These are phyloP conservation scores for Huso huso DNA, from an alignment of 2,797 vertebrate genomes.

Conservation along the genomic window DNA sequence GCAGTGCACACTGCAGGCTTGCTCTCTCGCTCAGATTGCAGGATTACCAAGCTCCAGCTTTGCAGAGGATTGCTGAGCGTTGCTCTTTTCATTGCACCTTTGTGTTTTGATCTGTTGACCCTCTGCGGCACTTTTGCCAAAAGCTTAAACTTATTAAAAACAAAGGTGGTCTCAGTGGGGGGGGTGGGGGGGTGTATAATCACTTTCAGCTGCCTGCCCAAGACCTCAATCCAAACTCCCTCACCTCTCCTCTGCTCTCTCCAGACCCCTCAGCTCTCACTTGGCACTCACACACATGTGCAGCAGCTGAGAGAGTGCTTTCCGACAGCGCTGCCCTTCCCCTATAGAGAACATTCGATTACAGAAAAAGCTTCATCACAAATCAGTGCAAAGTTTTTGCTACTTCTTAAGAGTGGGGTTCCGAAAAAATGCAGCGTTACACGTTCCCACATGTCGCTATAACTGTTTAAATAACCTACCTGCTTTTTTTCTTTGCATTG, in stretches of 20 bases:
- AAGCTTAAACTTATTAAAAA: slow-evolving; percentile 8
- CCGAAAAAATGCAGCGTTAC: too few relatives aligned
- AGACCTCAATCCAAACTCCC: slow-evolving; percentile 31
- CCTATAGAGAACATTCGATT: too few relatives aligned
- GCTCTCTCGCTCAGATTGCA: slow-evolving; percentile 1
- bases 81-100: slow-evolving; percentile 1
- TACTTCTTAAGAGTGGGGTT: too few relatives aligned
- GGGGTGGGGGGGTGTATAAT: slow-evolving; percentile 30
- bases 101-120: slow-evolving; percentile 10
- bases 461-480: too few relatives aligned
- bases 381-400: too few relatives aligned
- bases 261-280: slow-evolving; percentile 15
- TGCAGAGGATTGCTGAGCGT: slow-evolving; percentile 21
- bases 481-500: too few relatives aligned
- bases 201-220: slow-evolving; percentile 44
- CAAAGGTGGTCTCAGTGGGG: slow-evolving; percentile 20
- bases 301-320: slow-evolving; percentile 30
- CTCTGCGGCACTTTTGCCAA: neutral
- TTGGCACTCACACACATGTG: slow-evolving; percentile 17
- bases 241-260: slow-evolving; percentile 13
- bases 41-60: slow-evolving; percentile 16
- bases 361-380: too few relatives aligned
- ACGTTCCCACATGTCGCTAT: too few relatives aligned
- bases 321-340: slow-evolving; percentile 11
- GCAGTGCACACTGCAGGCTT: neutral